phyloP scores from a whole-genome alignment of 2,888 invertebrate species.

The Anticlea derivata region DNA sequence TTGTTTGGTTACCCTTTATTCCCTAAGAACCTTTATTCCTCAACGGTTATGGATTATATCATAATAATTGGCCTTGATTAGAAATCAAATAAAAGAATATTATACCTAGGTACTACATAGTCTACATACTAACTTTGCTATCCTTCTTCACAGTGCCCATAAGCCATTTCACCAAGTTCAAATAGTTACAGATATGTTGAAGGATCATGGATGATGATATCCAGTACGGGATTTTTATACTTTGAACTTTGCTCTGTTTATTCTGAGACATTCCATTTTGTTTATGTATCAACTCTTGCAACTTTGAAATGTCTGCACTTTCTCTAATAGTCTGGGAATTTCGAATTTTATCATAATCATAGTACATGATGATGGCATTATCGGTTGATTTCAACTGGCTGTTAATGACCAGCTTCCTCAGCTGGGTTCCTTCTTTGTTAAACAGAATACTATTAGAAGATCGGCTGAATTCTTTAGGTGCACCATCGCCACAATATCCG shows the following conservation, averaged over 20 bases:
- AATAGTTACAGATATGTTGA: conserved; percentile 65
- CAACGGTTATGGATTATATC: too few relatives aligned
- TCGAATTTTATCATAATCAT: conserved; percentile 61
- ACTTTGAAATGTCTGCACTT: conserved; percentile 51
- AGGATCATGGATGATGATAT: conserved; percentile 66
- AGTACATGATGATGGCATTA: conserved; percentile 60
- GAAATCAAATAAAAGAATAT: too few relatives aligned
- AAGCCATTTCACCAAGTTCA: conserved; percentile 62
- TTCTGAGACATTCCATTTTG: conserved; percentile 37
- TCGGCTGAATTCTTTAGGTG: conserved; percentile 27
- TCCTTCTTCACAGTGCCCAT: conserved; percentile 47
- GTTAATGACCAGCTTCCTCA: conserved; percentile 52
- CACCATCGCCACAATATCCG: conserved; percentile 48
- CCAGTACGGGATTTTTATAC: conserved; percentile 50
- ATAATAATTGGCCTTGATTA: too few relatives aligned
- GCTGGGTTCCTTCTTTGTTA: conserved; percentile 36
- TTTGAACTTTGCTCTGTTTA: conserved; percentile 27
- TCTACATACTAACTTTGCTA: conserved; percentile 55
- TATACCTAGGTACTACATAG: too few relatives aligned
- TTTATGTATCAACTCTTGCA: conserved; percentile 55
- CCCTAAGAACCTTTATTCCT: too few relatives aligned
- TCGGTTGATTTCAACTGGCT: conserved; percentile 41
- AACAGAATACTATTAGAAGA: conserved; percentile 47
- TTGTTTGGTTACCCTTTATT: too few relatives aligned
- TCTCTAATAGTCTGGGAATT: conserved; percentile 61